These are phyloP conservation scores for Tinea trinotella DNA, from an alignment of 2,888 invertebrate genomes.

Conservation along the genomic window DNA sequence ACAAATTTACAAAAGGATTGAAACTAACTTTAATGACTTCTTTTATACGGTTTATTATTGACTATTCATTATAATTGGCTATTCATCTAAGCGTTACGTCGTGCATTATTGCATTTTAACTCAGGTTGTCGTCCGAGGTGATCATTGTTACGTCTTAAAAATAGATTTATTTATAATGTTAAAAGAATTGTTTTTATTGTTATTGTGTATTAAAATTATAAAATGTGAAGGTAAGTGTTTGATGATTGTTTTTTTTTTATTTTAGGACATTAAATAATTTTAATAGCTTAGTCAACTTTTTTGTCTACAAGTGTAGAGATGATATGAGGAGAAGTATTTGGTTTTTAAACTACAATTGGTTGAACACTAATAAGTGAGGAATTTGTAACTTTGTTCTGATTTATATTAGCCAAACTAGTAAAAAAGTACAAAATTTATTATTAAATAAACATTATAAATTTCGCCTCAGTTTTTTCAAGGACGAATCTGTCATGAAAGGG, in stretches of 20 bases:
- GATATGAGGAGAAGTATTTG: too few relatives aligned
- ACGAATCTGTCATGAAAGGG: too few relatives aligned
- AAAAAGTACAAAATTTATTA: too few relatives aligned
- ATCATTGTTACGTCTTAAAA: not conserved
- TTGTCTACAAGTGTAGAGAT: too few relatives aligned
- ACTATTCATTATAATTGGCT: not conserved
- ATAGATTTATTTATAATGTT: not conserved
- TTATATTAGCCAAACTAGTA: too few relatives aligned
- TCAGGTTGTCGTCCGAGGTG: not conserved
- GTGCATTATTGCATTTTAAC: constrained; percentile 5
- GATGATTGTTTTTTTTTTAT: not conserved
- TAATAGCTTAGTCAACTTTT: not conserved
- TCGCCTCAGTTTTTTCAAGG: too few relatives aligned
- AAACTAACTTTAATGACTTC: not conserved
- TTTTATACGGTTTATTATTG: not conserved
- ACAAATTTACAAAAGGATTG: not conserved
- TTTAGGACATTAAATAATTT: not conserved
- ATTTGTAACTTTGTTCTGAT: too few relatives aligned
- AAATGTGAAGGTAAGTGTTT: not conserved
- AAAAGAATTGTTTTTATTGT: not conserved
- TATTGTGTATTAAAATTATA: not conserved
- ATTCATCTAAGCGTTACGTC: not conserved
- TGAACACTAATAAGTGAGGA: too few relatives aligned
- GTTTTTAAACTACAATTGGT: too few relatives aligned
- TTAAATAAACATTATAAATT: too few relatives aligned